These are phyloP conservation scores for Enteromius thamalakanensis DNA, from an alignment of 2,797 vertebrate genomes.

Conservation along the genomic window DNA sequence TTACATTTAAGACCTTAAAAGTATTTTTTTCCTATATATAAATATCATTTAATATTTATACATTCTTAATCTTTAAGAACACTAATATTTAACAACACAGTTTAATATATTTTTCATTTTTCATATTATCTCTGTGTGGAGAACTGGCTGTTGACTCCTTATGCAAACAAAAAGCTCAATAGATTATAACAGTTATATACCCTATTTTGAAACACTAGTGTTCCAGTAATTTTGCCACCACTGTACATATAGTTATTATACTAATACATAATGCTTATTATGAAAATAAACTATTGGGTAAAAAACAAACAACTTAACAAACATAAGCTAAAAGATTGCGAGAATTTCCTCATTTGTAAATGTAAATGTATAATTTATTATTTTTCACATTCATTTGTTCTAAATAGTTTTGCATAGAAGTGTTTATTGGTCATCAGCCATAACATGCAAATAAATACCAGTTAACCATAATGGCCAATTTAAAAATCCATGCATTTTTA, in stretches of 20 bases:
- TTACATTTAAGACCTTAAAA: not conserved
- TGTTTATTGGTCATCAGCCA: not conserved
- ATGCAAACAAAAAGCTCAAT: too few relatives aligned
- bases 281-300: too few relatives aligned
- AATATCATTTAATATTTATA: not conserved
- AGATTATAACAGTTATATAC: too few relatives aligned
- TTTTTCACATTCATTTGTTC: not conserved
- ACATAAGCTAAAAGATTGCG: not conserved
- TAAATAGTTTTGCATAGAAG: not conserved
- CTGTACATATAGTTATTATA: not conserved
- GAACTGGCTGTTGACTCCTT: too few relatives aligned
- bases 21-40: not conserved
- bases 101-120: not conserved
- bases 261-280: not conserved
- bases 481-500: not conserved
- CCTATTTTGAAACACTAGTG: too few relatives aligned
- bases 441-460: not conserved
- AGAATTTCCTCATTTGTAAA: not conserved
- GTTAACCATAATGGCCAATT: not conserved
- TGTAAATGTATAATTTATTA: too few relatives aligned
- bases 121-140: not conserved
- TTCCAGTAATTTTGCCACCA: too few relatives aligned
- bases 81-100: not conserved
- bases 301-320: too few relatives aligned
- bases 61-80: not conserved